Evolutionary conservation across 2,797 vertebrate genomes (phyloP), one percentile per base, ranked within the genome.

Genomic region (Podarcis siculus): DNA sequence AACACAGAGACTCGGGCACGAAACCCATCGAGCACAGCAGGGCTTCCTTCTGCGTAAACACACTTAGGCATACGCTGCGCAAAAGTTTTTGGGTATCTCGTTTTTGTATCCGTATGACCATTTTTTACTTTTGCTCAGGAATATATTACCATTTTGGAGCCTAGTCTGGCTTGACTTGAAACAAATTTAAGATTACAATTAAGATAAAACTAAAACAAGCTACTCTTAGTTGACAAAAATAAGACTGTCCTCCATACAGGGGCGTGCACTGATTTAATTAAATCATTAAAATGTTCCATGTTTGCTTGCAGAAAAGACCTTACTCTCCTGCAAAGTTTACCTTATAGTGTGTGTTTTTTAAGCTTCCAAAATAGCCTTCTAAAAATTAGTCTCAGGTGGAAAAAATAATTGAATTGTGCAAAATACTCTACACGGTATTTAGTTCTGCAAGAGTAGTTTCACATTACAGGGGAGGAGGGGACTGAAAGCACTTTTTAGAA

Each of bases 301-400:
- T 79, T 83, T 78, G 64, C 75, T n/a, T 78, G 75, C 45, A 89
- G 76, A 85, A 73, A 45, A 55, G 23, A 45, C 77, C 37, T 61
- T 72, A 77, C 77, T 82, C 61, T 61, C 42, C 58, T 49, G 84
- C 55, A 85, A 30, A 49, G 39, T 80, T 80, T 85, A 85, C 39
- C 55, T 80, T 89, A 85, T 39, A 66, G 67, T n/a, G 30, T 55
- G 30, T 37, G 21, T 82, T 77, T 77, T 32, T 72, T 21, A 77
- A 82, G 55, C 81, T 78, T 83, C 69, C 55, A 73, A 80, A 80
- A 75, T 73, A 89, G 58, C 87, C 69, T 87, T 92, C 87, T 90
- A 90, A 92, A 94, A 93, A 92, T 85, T 75, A 87, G 82, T 77
- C 85, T 89, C 86, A 90, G 88, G 86, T 83, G 67, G 27, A 27